These are phyloP conservation scores for Onchidella celtica DNA, from an alignment of 2,888 invertebrate species.

Conservation along the genomic window DNA sequence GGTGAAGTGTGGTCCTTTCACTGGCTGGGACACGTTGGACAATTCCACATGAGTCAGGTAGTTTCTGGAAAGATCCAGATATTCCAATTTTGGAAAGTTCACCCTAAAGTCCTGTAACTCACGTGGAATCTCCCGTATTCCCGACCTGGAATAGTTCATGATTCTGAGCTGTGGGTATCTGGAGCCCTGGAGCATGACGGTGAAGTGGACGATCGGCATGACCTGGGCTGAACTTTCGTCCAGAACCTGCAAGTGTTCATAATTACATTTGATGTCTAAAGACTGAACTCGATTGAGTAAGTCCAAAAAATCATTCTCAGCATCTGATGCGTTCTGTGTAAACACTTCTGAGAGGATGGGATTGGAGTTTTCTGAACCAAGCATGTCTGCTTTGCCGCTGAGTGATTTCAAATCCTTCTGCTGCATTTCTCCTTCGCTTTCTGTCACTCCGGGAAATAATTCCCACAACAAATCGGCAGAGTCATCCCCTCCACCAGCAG, in stretches of 20 bases:
- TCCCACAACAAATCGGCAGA: background rate
- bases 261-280: constrained; percentile 53
- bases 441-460: background rate
- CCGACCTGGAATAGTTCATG: constrained; percentile 53
- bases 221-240: constrained; percentile 58
- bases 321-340: background rate
- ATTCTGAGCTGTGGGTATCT: constrained; percentile 57
- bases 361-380: background rate
- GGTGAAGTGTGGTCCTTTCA: background rate
- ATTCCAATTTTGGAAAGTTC: constrained; percentile 57
- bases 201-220: constrained; percentile 58
- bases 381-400: background rate
- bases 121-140: constrained; percentile 55
- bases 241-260: constrained; percentile 51
- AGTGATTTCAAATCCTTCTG: background rate
- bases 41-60: constrained; percentile 58
- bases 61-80: constrained; percentile 65
- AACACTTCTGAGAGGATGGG: background rate
- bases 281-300: background rate
- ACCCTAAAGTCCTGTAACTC: constrained; percentile 60
- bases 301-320: background rate
- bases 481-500: background rate
- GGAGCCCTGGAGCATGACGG: constrained; percentile 56
- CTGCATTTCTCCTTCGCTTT: background rate
- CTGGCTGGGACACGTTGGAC: background rate